A percentile compares a stretch with the other conserved stretches of the same genome.
phyloP scores from a whole-genome alignment of 2,888 invertebrate species.

The Mesochorus sp. region DNA sequence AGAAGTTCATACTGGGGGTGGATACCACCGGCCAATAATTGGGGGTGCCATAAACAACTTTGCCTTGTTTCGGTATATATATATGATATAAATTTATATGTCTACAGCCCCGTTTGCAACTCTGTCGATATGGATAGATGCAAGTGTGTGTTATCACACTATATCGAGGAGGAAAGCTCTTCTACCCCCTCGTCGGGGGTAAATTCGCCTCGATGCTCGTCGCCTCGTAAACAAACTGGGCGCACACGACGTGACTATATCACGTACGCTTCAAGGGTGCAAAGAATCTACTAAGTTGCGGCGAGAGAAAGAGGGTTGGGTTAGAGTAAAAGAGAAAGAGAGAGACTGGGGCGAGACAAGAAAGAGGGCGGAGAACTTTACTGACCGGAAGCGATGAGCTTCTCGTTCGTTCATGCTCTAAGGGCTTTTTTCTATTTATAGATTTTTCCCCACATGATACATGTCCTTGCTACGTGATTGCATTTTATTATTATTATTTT shows the following conservation, averaged over 20 bases:
- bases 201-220: slow-evolving; percentile 71
- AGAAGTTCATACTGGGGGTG: neutral
- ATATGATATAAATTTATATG: slow-evolving; percentile 14
- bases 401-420: slow-evolving; percentile 38
- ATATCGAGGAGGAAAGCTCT: slow-evolving; percentile 41
- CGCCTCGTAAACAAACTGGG: slow-evolving; percentile 74
- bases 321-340: slow-evolving; percentile 6
- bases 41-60: neutral
- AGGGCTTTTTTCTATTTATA: slow-evolving; percentile 28
- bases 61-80: slow-evolving; percentile 1
- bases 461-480: slow-evolving; percentile 31
- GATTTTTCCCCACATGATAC: slow-evolving; percentile 5
- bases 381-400: slow-evolving; percentile 59
- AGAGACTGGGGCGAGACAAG: neutral
- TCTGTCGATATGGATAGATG: slow-evolving; percentile 5
- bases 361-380: slow-evolving; percentile 42
- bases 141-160: slow-evolving; percentile 25
- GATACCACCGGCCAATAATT: slow-evolving; percentile 27
- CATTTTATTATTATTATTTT: neutral
- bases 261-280: slow-evolving; percentile 49
- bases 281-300: slow-evolving; percentile 54
- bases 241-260: slow-evolving; percentile 60
- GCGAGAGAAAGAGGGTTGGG: slow-evolving; percentile 9
- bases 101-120: neutral
- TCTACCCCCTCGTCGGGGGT: slow-evolving; percentile 47